Base-by-base conservation (phyloP, 1,140 invertebrate genomes). In the Ceratina calcarata region DNA sequence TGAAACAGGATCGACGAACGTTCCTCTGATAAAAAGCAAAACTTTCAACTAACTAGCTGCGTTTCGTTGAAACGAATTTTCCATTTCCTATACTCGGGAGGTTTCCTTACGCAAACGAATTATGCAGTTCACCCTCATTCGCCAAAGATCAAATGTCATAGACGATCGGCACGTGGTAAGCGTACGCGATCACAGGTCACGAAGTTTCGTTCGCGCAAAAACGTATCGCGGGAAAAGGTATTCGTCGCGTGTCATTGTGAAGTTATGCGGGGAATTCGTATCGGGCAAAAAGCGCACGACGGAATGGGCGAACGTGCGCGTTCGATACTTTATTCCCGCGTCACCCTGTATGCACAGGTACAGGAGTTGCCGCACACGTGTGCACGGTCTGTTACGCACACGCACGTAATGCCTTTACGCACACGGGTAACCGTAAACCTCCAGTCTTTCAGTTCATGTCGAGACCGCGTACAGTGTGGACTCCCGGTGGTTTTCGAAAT, bases 391-490 rank as follows among this genome's bases (percentile, higher is more conserved):
- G 58, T 81, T 77, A 78, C 80, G 64, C 82, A 78, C 76, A 65
- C 76, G 66, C 73, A 84, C 60, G 83, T 78, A 84, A 84, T 71
- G 82, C 70, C 55, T 79, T 79, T n/a, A 57, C 55, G 74, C 72
- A 81, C 79, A 81, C 79, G 66, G 53, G 20, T 71, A 72, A 80
- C 72, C 83, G 78, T 81, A 72, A 85, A 75, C 74, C 58, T 62
- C 72, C 65, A 73, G 80, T 85, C 87, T 87, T 81, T 81, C 88
- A 89, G 88, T 89, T 72, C 78, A 80, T 66, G 82, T 66, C 84
- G 84, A 87, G 88, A 88, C 78, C 72, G 84, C 88, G 87, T 72
- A 73, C 82, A 60, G 87, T 86, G 80, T 82, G 83, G 81, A 87
- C 74, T 67, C 79, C 20, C 18, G 77, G 16, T 57, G 78, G 60